Conservation (phyloP, 2,113 vertebrate genomes). For the Cyprinodon tularosa region DNA sequence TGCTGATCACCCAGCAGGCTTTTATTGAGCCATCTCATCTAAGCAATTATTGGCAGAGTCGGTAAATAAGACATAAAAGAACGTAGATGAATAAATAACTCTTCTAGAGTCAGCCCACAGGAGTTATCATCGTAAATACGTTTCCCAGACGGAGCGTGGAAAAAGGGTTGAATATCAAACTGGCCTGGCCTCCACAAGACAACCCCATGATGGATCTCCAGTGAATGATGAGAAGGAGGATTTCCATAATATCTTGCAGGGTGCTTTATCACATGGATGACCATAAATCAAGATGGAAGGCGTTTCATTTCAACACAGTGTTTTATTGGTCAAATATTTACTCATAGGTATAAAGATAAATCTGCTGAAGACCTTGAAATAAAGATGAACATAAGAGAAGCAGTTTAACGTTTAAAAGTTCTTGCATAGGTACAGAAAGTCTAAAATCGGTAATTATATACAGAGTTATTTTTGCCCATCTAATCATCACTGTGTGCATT, state of each 20-base stretch:
- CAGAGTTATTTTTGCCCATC: constrained; percentile 12
- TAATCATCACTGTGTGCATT: constrained; percentile 6
- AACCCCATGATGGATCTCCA: constrained; percentile 30
- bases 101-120: background rate
- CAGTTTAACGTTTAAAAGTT: background rate
- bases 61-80: constrained; percentile 25
- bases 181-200: constrained; percentile 15
- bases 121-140: constrained; percentile 1
- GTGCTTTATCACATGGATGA: constrained; percentile 39
- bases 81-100: constrained; percentile 43
- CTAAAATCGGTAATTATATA: constrained; percentile 16
- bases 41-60: constrained; percentile 21
- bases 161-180: constrained; percentile 34
- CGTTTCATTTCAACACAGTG: background rate
- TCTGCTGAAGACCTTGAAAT: background rate
- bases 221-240: constrained; percentile 45
- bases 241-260: constrained; percentile 39
- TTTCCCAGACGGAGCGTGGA: constrained; percentile 10
- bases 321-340: background rate
- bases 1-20: constrained; percentile 5
- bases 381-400: no score
- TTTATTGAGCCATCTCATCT: constrained; percentile 30
- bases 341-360: background rate
- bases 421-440: background rate
- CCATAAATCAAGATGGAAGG: background rate